Percentiles rank a stretch among this genome's conserved stretches.
phyloP scores from a whole-genome alignment of 2,113 vertebrate species.

The Python bivittatus region DNA sequence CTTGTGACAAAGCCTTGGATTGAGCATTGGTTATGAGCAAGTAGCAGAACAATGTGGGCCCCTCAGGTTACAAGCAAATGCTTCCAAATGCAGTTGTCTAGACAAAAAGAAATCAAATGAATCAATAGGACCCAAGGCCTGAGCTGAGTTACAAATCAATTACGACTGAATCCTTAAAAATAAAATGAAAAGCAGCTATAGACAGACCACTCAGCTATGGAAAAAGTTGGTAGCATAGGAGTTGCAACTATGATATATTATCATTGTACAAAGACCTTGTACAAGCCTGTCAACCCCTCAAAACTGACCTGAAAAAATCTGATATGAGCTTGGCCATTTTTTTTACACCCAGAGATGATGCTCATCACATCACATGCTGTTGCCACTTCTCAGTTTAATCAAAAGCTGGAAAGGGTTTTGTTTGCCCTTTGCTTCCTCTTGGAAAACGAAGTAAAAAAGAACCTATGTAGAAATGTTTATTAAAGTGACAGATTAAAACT shows the following conservation, averaged over 20 bases:
- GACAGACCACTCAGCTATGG: not conserved
- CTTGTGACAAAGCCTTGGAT: conserved; percentile 75
- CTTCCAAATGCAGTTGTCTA: not conserved
- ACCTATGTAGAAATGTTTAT: not conserved
- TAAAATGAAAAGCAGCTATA: not conserved
- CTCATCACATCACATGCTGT: not conserved
- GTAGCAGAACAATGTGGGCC: conserved; percentile 68
- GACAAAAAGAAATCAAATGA: conserved; percentile 29
- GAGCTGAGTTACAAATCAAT: not conserved
- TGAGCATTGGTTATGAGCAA: conserved; percentile 63
- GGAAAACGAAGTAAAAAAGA: not conserved
- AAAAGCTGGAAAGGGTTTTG: not conserved
- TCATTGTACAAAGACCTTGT: not conserved
- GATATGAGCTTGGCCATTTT: not conserved
- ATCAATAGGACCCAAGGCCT: conserved; percentile 2
- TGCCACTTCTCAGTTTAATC: not conserved
- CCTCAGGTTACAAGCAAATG: conserved; percentile 51
- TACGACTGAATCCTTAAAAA: conserved; percentile 21
- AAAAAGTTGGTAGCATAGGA: not conserved
- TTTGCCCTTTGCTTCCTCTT: not conserved
- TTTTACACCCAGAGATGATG: not conserved
- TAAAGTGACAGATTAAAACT: not conserved
- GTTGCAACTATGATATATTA: not conserved
- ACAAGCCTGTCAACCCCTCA: not conserved
- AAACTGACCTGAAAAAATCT: not conserved